These are phyloP conservation scores for Diploscapter pachys DNA, from an alignment of 1,140 invertebrate genomes.

Conservation along the genomic window DNA sequence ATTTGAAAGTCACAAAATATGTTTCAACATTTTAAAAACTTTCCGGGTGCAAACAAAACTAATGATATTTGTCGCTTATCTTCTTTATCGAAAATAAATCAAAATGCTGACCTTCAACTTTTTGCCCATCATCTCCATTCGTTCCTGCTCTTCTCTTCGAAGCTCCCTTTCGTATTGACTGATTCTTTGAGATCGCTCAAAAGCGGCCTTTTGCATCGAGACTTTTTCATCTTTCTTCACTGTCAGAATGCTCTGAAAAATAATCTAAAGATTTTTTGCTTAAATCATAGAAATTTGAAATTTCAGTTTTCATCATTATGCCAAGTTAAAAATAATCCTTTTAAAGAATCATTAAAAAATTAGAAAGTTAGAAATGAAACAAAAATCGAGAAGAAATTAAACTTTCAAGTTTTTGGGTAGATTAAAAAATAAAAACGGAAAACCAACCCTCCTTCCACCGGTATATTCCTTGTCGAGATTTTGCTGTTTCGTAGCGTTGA, in stretches of 20 bases:
- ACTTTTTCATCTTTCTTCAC: conserved; percentile 32
- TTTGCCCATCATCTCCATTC: background rate
- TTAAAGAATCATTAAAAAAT: no score
- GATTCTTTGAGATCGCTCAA: conserved; percentile 10
- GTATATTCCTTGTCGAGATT: no score
- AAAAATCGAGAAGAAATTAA: background rate
- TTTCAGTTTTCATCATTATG: no score
- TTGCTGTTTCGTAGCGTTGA: background rate
- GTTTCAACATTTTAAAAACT: background rate
- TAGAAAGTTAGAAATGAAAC: background rate
- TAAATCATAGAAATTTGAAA: background rate
- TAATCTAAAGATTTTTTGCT: background rate
- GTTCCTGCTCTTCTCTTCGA: conserved; percentile 22
- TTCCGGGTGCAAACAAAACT: background rate
- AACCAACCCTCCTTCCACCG: no score
- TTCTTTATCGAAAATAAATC: background rate
- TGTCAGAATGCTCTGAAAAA: conserved; percentile 18
- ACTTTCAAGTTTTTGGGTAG: conserved; percentile 15
- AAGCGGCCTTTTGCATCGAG: background rate
- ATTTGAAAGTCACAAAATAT: conserved; percentile 1
- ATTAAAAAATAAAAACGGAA: no score
- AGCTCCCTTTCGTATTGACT: conserved; percentile 2
- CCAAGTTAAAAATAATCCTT: no score
- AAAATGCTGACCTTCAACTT: conserved; percentile 7
- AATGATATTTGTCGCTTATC: no score